phyloP scores from a whole-genome alignment of 2,113 vertebrate species.

The Argyrosomus japonicus region DNA sequence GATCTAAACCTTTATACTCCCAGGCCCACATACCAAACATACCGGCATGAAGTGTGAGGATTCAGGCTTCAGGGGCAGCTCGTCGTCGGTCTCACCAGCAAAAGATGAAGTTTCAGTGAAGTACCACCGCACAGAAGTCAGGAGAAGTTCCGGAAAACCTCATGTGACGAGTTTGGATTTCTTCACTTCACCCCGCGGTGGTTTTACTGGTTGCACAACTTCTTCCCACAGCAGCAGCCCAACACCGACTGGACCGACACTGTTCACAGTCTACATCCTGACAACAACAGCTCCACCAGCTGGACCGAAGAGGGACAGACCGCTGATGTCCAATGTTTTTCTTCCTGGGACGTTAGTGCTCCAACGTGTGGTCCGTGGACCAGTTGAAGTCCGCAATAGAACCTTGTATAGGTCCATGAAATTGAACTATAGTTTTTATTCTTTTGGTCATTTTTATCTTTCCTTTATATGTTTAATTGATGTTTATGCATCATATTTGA shows the following conservation, averaged over 20 bases:
- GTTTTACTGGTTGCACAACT: conserved; percentile 78
- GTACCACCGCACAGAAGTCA: not conserved
- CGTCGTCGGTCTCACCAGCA: not conserved
- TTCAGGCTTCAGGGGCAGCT: conserved; percentile 12
- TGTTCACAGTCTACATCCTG: not conserved
- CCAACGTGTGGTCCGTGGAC: not conserved
- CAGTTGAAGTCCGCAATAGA: not conserved
- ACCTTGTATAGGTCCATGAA: not conserved
- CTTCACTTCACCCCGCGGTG: not conserved
- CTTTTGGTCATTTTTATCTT: not conserved
- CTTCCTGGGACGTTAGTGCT: conserved; percentile 20
- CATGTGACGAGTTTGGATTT: conserved; percentile 54
- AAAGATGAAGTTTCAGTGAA: not conserved
- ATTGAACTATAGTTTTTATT: not conserved
- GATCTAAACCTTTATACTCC: not conserved
- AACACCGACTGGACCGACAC: no score
- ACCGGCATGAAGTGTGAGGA: conserved; percentile 56
- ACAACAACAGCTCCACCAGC: conserved; percentile 73
- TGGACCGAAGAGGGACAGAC: conserved; percentile 31
- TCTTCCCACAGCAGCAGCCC: conserved; percentile 12
- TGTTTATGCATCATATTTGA: not conserved
- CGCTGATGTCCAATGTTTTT: not conserved
- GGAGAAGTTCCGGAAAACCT: conserved; percentile 65
- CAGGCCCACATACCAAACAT: conserved; percentile 43
- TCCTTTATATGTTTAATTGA: not conserved